Conservation (phyloP, 2,888 invertebrate genomes). For the Brachylomia viminalis region DNA sequence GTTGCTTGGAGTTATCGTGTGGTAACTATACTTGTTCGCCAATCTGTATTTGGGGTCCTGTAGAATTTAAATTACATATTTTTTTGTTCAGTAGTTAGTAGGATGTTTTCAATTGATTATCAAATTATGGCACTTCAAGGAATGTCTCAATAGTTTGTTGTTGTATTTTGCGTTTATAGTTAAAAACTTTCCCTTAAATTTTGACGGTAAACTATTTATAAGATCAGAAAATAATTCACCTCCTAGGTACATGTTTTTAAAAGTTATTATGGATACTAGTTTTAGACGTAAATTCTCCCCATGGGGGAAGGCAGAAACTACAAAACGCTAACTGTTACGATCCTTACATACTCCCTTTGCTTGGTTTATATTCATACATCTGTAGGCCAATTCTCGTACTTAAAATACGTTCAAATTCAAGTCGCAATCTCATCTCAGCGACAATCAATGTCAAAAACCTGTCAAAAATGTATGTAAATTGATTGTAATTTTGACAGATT, state of each 20-base stretch:
- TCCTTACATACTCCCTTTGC: too few relatives aligned
- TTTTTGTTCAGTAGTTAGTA: not conserved
- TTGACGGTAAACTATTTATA: not conserved
- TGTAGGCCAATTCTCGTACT: too few relatives aligned
- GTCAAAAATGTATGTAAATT: too few relatives aligned
- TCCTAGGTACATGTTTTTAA: not conserved
- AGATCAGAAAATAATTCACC: not conserved
- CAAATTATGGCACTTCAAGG: not conserved
- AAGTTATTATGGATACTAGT: not conserved
- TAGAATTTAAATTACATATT: not conserved
- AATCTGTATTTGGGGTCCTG: not conserved
- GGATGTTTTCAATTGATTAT: not conserved
- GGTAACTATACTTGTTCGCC: not conserved
- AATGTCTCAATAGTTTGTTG: not conserved
- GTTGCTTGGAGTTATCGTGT: slow-evolving; percentile 18
- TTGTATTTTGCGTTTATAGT: not conserved
- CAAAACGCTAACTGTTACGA: too few relatives aligned
- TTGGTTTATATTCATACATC: not conserved
- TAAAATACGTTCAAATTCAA: too few relatives aligned
- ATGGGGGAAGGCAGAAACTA: too few relatives aligned
- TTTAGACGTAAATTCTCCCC: too few relatives aligned
- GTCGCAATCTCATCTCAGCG: too few relatives aligned
- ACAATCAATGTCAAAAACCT: too few relatives aligned
- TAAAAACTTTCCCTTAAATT: not conserved
- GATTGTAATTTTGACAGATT: too few relatives aligned